Evolutionary conservation across 2,888 invertebrate genomes (phyloP).

Genomic region (Hipparchia semele): DNA sequence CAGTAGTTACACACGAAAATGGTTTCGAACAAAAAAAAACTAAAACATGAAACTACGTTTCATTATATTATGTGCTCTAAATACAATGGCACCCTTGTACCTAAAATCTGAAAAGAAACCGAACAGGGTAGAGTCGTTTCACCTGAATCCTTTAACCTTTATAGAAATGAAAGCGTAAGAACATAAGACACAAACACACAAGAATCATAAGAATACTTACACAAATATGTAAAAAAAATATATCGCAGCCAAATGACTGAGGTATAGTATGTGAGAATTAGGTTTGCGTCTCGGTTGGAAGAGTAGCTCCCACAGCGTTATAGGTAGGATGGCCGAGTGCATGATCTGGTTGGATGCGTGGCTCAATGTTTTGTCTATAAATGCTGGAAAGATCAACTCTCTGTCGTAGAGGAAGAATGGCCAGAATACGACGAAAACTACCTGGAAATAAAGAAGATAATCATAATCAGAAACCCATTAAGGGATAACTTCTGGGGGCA

Average conservation of each 20-base stretch:
- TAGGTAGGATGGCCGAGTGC: constrained; percentile 60
- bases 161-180: background rate
- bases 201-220: constrained; percentile 55
- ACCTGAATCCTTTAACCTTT: background rate
- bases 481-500: too few species aligned
- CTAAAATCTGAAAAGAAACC: background rate
- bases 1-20: too few species aligned
- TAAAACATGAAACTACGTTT: too few species aligned
- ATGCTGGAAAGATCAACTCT: constrained; percentile 59
- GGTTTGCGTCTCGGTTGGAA: constrained; percentile 56
- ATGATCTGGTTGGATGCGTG: constrained; percentile 62
- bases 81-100: too few species aligned
- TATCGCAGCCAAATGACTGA: constrained; percentile 48
- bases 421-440: constrained; percentile 65
- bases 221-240: constrained; percentile 53
- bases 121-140: background rate
- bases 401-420: constrained; percentile 60
- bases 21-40: too few species aligned
- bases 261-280: constrained; percentile 50
- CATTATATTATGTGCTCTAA: too few species aligned
- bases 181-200: background rate
- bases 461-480: background rate
- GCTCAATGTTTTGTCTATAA: constrained; percentile 56
- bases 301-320: constrained; percentile 58
- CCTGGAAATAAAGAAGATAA: constrained; percentile 51